Percentiles rank a stretch among this genome's conserved stretches.
phyloP scores from a whole-genome alignment of 1,140 invertebrate genomes.

The Zaprionus capensis region DNA sequence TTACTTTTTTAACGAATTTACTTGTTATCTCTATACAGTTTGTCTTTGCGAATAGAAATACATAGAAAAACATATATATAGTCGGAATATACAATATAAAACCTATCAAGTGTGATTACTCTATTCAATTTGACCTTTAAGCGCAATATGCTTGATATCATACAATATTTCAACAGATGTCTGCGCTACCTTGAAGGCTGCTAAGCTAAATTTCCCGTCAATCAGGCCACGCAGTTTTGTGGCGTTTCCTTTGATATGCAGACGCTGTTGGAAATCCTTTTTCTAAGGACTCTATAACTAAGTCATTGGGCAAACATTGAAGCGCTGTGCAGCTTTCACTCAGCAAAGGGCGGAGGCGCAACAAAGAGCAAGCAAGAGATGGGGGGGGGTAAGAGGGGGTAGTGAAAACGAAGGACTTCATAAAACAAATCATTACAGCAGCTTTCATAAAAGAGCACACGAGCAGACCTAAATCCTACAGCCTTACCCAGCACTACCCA shows the following conservation, averaged over 20 bases:
- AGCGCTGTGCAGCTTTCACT: slow-evolving; percentile 3
- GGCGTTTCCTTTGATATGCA: slow-evolving; percentile 17
- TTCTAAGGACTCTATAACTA: slow-evolving; percentile 48
- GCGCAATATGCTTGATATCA: no score
- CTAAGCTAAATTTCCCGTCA: not conserved
- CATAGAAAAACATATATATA: no score
- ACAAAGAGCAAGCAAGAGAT: not conserved
- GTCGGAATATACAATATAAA: no score
- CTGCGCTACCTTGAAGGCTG: not conserved
- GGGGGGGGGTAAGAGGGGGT: not conserved
- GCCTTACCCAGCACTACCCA: not conserved
- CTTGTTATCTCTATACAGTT: no score
- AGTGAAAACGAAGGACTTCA: slow-evolving; percentile 63
- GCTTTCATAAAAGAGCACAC: slow-evolving; percentile 64
- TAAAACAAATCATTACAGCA: slow-evolving; percentile 82
- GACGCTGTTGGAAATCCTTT: slow-evolving; percentile 27
- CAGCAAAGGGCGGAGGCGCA: not conserved
- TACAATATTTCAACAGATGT: not conserved
- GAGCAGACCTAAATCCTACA: slow-evolving; percentile 1
- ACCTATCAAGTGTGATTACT: no score
- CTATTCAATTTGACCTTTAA: no score
- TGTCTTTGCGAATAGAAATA: no score
- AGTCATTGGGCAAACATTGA: slow-evolving; percentile 47
- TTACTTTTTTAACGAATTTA: no score
- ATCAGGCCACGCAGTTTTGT: slow-evolving; percentile 16